Evolutionary conservation across 1,140 invertebrate genomes (phyloP).

Genomic region (Apocrypta bakeri): DNA sequence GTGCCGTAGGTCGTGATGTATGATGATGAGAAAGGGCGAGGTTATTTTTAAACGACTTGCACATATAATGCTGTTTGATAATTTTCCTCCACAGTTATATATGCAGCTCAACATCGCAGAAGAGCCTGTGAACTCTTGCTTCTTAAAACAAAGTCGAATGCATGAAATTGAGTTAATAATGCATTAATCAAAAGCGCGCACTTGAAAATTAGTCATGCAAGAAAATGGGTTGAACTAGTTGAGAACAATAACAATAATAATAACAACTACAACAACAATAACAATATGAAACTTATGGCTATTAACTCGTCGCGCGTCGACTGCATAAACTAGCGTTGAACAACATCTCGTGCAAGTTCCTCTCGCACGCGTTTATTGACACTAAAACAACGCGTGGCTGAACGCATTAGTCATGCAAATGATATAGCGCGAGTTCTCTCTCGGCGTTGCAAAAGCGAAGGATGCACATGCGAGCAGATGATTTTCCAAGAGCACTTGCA

Average conservation of each 20-base stretch:
- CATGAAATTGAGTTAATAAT: background rate
- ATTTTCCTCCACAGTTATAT: background rate
- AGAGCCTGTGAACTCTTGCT: background rate
- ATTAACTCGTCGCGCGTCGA: no score
- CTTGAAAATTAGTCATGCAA: background rate
- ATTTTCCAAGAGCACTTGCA: background rate
- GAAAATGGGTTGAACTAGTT: background rate
- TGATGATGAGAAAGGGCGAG: background rate
- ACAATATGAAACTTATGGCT: no score
- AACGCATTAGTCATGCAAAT: conserved; percentile 34
- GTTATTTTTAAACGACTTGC: background rate
- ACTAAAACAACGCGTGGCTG: conserved; percentile 18
- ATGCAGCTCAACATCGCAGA: background rate
- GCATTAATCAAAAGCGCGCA: background rate
- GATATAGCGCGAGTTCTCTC: background rate
- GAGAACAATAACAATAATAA: background rate
- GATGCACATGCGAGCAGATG: background rate
- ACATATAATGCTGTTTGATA: background rate
- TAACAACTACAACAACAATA: background rate
- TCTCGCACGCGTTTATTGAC: conserved; percentile 18
- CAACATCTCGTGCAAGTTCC: background rate
- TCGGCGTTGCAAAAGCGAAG: background rate
- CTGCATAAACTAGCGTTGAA: background rate
- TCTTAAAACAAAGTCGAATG: background rate
- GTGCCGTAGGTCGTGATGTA: background rate